Percentiles rank a stretch among this genome's conserved stretches.
phyloP scores from a whole-genome alignment of 2,888 invertebrate genomes.

The Sisyra terminalis region DNA sequence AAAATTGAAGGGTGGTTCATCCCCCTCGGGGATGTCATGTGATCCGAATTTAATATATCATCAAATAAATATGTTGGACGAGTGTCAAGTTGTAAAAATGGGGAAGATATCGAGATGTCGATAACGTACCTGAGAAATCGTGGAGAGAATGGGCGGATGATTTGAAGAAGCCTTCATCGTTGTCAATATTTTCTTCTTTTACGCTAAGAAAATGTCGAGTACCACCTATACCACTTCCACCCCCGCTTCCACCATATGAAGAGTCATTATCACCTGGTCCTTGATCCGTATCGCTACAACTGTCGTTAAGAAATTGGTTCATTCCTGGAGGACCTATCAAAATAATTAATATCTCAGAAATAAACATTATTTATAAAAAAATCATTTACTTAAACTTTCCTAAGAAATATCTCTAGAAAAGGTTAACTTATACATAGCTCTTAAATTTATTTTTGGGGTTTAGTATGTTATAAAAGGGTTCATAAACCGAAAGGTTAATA shows the following conservation, averaged over 20 bases:
- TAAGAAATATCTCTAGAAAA: too few species aligned
- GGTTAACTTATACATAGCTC: too few species aligned
- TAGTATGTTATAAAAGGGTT: too few species aligned
- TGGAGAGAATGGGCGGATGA: constrained; percentile 14
- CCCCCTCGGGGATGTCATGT: not conserved
- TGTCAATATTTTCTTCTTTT: constrained; percentile 28
- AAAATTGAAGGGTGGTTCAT: not conserved
- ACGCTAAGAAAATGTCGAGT: constrained; percentile 23
- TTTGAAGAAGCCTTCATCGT: constrained; percentile 20
- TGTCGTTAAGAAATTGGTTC: constrained; percentile 30
- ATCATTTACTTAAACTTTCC: too few species aligned
- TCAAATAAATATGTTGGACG: too few species aligned
- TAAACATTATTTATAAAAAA: too few species aligned
- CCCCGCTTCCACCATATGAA: constrained; percentile 14
- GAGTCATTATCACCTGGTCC: constrained; percentile 21
- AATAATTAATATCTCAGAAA: too few species aligned
- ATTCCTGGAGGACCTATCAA: constrained; percentile 26
- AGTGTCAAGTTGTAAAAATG: constrained; percentile 1
- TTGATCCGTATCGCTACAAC: constrained; percentile 31
- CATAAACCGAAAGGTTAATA: too few species aligned
- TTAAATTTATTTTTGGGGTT: too few species aligned
- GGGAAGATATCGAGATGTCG: not conserved
- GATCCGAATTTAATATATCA: too few species aligned
- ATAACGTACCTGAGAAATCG: constrained; percentile 18
- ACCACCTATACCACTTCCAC: constrained; percentile 12